Percentiles rank a stretch among this genome's conserved stretches.
phyloP scores from a whole-genome alignment of 2,888 invertebrate genomes.

The Polydesmus complanatus region DNA sequence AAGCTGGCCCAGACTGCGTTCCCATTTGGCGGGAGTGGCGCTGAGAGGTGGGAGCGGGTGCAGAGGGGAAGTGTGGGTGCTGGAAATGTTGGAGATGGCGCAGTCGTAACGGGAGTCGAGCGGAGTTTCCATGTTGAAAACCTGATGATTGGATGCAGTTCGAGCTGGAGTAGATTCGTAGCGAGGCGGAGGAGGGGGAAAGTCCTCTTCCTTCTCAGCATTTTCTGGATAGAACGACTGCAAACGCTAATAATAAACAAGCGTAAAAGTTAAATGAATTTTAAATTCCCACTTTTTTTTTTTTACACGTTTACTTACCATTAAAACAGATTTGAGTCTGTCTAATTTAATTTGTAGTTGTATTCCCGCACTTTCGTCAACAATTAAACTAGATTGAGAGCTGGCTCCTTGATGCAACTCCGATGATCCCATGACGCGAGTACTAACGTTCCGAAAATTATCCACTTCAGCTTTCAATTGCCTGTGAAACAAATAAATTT shows the following conservation, averaged over 20 bases:
- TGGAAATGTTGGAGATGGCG: not conserved
- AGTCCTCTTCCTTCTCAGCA: not conserved
- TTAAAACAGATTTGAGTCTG: slow-evolving; percentile 8
- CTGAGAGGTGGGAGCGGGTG: not conserved
- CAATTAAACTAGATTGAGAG: not conserved
- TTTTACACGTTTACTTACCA: slow-evolving; percentile 7
- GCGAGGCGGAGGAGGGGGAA: not conserved
- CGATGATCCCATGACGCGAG: not conserved
- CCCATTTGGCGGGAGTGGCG: not conserved
- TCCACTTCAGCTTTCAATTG: slow-evolving; percentile 5
- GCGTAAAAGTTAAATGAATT: not conserved
- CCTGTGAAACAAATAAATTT: no score
- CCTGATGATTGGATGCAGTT: not conserved
- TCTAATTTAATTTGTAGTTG: slow-evolving; percentile 15
- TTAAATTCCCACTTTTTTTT: not conserved
- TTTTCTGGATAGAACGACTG: not conserved
- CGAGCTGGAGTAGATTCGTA: slow-evolving; percentile 1
- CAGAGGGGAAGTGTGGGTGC: not conserved
- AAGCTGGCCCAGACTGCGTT: not conserved
- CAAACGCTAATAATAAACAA: not conserved
- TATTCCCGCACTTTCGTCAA: no score
- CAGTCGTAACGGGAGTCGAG: not conserved
- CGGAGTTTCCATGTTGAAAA: slow-evolving; percentile 1
- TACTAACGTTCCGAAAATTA: not conserved
- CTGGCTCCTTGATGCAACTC: not conserved